Percentiles rank a stretch among this genome's conserved stretches.
Conservation (phyloP, 2,113 vertebrate genomes). For the Saguinus midas region DNA sequence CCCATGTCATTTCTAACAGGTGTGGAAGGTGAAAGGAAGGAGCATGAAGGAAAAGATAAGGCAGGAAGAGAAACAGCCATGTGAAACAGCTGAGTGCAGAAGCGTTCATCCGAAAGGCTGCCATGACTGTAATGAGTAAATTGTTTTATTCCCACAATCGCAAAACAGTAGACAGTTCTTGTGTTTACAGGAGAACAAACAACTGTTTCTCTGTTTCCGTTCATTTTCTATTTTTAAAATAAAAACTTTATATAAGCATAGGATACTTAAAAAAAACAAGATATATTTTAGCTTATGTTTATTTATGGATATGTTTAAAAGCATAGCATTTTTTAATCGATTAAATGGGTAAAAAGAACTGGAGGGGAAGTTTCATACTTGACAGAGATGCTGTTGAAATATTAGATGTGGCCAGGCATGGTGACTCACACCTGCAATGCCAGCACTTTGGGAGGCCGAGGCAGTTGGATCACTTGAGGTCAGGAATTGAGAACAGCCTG, state of each 20-base stretch:
- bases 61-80: rapidly evolving
- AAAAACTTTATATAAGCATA: not conserved
- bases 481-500: too few species aligned
- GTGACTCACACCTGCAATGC: too few species aligned
- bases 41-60: rapidly evolving
- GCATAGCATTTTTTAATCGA: not conserved
- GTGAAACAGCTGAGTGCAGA: not conserved
- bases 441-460: too few species aligned
- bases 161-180: not conserved
- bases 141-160: not conserved
- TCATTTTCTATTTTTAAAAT: not conserved
- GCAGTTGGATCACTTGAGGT: too few species aligned
- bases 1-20: not conserved
- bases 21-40: not conserved
- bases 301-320: not conserved
- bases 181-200: not conserved
- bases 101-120: rapidly evolving
- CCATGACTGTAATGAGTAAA: rapidly evolving
- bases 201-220: not conserved
- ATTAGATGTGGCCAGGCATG: rapidly evolving
- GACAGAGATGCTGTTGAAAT: not conserved
- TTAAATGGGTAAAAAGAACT: not conserved
- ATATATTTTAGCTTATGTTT: not conserved
- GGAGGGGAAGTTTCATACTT: not conserved
- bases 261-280: not conserved